These are phyloP conservation scores for Macrophya alboannulata DNA, from an alignment of 2,888 invertebrate genomes.

Conservation along the genomic window DNA sequence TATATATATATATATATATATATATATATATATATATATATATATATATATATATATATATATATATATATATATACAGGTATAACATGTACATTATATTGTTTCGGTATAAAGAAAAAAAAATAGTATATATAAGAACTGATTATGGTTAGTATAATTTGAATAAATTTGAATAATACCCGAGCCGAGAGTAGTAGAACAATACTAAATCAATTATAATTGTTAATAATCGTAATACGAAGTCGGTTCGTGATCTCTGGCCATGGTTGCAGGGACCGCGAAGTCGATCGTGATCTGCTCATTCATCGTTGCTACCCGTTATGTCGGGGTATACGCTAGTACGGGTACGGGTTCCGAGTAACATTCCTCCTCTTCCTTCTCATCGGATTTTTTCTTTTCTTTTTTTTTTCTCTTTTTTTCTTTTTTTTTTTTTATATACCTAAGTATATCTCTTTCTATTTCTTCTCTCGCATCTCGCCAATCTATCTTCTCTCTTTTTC, in stretches of 20 bases:
- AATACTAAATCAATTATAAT: conserved; percentile 75
- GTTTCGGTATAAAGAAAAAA: not conserved
- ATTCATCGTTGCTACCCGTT: conserved; percentile 53
- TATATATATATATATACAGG: not conserved
- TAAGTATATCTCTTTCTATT: not conserved
- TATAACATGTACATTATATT: not conserved
- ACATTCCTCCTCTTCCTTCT: conserved; percentile 49
- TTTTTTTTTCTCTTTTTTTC: not conserved
- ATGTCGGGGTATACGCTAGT: conserved; percentile 11
- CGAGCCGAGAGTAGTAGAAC: conserved; percentile 65
- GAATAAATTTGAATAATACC: conserved; percentile 73
- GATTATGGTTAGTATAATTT: not conserved
- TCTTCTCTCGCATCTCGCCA: not conserved
- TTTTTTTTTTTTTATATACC: not conserved
- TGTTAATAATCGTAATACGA: conserved; percentile 75
- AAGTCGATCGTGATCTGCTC: conserved; percentile 53
- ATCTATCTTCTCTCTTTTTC: not conserved
- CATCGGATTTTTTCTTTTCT: not conserved
- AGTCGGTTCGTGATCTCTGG: conserved; percentile 55
- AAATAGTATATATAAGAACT: conserved; percentile 30
- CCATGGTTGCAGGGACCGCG: not conserved
- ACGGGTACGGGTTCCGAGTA: conserved; percentile 39
- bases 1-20: not conserved
- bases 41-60: not conserved
- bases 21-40: not conserved